Conservation (phyloP, 2,888 invertebrate genomes). For the Hydriomena furcata region DNA sequence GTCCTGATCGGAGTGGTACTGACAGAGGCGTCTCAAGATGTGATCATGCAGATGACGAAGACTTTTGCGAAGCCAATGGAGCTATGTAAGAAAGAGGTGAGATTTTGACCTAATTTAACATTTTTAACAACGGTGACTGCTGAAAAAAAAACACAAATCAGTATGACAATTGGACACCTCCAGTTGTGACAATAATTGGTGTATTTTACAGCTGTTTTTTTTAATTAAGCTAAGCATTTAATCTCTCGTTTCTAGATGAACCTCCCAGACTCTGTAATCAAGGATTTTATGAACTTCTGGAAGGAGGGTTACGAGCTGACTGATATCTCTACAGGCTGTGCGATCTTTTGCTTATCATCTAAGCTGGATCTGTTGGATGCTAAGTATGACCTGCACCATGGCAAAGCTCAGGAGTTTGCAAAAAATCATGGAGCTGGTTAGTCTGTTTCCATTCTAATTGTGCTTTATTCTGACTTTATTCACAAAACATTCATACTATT, state of each 20-base stretch:
- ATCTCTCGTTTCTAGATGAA: slow-evolving; percentile 27
- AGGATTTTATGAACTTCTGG: slow-evolving; percentile 45
- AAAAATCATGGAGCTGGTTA: slow-evolving; percentile 65
- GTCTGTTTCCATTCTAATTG: too few relatives aligned
- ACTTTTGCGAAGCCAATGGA: slow-evolving; percentile 38
- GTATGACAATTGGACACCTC: too few relatives aligned
- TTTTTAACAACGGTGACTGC: too few relatives aligned
- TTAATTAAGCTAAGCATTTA: too few relatives aligned
- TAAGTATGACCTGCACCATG: slow-evolving; percentile 49
- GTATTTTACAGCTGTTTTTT: too few relatives aligned
- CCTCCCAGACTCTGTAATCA: slow-evolving; percentile 36
- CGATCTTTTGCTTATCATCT: slow-evolving; percentile 49
- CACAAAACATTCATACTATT: too few relatives aligned
- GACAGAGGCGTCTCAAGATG: slow-evolving; percentile 33
- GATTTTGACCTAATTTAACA: background rate
- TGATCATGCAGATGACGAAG: slow-evolving; percentile 33
- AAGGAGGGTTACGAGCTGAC: slow-evolving; percentile 37
- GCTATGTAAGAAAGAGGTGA: slow-evolving; percentile 33
- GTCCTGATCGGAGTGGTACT: slow-evolving; percentile 20
- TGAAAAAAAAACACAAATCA: too few relatives aligned
- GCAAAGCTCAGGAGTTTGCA: slow-evolving; percentile 50
- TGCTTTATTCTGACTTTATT: too few relatives aligned
- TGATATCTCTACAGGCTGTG: slow-evolving; percentile 46
- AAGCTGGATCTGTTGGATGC: slow-evolving; percentile 50
- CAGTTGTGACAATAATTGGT: too few relatives aligned